These are phyloP conservation scores for Eurypyga helias DNA, from an alignment of 2,113 vertebrate species.

Conservation along the genomic window DNA sequence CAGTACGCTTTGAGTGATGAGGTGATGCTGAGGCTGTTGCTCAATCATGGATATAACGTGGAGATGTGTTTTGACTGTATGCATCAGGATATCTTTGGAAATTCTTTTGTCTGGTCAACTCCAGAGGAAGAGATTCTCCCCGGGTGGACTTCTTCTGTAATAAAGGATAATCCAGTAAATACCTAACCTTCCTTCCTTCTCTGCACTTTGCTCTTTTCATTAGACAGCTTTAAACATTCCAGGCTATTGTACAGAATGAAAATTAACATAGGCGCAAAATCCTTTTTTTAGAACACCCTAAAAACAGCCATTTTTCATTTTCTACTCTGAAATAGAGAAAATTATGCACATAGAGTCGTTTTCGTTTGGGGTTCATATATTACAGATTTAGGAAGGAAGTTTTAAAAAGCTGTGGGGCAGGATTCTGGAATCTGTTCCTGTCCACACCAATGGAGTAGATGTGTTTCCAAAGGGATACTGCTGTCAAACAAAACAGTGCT, in stretches of 20 bases:
- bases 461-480: neutral
- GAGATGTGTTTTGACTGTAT: conserved; percentile 87
- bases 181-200: neutral
- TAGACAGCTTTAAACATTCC: neutral
- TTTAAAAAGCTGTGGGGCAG: neutral
- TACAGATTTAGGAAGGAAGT: neutral
- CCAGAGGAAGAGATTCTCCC: conserved; percentile 67
- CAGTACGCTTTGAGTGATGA: conserved; percentile 90
- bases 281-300: neutral
- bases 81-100: conserved; percentile 79
- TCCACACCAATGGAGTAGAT: neutral
- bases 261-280: neutral
- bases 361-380: neutral
- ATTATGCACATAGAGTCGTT: neutral
- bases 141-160: conserved; percentile 72
- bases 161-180: conserved; percentile 79
- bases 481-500: neutral
- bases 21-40: conserved; percentile 87
- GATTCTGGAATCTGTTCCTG: neutral
- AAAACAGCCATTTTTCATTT: neutral
- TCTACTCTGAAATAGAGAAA: neutral
- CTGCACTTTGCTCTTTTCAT: neutral
- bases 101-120: conserved; percentile 74
- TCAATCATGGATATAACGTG: conserved; percentile 85
- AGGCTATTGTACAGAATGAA: neutral